phyloP scores from a whole-genome alignment of 2,888 invertebrate genomes.

The Rapana venosa region DNA sequence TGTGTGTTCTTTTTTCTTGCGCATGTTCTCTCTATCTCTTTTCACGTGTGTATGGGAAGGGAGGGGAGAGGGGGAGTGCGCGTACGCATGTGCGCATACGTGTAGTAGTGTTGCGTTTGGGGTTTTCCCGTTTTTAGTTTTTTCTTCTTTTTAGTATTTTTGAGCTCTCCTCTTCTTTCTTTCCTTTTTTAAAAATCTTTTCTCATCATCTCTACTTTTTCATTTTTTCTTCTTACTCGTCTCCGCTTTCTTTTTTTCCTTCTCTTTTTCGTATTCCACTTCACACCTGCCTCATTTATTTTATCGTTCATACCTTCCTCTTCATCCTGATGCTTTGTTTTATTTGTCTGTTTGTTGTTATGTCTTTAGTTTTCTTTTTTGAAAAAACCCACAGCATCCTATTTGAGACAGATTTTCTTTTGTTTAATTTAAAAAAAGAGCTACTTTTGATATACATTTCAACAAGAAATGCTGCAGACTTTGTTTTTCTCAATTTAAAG shows the following conservation, averaged over 20 bases:
- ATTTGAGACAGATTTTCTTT: no score
- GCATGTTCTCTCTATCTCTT: no score
- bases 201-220: background rate
- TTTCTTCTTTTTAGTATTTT: background rate
- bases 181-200: background rate
- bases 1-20: no score
- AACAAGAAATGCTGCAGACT: no score
- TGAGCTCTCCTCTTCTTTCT: background rate
- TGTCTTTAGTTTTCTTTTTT: background rate
- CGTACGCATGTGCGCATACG: background rate
- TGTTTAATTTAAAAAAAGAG: no score
- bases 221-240: background rate
- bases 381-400: no score
- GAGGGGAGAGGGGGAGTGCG: no score
- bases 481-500: no score
- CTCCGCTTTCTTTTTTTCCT: background rate
- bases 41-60: no score
- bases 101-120: background rate
- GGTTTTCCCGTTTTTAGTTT: background rate
- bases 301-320: no score
- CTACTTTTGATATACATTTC: no score
- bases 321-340: background rate
- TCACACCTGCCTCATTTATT: background rate
- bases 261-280: background rate
- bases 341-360: background rate